These are phyloP conservation scores for Bostrychus sinensis DNA, from an alignment of 2,113 vertebrate species.

Conservation along the genomic window DNA sequence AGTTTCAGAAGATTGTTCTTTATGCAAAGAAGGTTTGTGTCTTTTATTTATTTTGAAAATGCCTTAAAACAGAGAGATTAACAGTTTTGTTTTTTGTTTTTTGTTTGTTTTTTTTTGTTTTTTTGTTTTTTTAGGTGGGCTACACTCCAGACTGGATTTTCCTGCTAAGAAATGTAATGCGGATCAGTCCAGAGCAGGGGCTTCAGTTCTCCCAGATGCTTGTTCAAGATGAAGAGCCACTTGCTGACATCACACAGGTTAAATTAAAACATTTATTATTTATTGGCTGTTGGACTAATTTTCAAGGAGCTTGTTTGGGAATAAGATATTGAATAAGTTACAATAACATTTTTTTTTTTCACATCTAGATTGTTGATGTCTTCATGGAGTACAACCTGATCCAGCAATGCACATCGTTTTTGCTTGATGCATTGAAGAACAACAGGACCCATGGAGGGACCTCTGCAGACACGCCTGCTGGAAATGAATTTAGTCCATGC, in stretches of 20 bases:
- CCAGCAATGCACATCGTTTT: slow-evolving; percentile 97
- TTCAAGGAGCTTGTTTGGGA: too few species aligned
- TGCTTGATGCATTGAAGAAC: slow-evolving; percentile 97
- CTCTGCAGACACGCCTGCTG: slow-evolving; percentile 94
- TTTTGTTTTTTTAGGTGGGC: slow-evolving; percentile 84
- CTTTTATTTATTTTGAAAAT: neutral
- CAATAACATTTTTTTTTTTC: too few species aligned
- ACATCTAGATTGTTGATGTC: slow-evolving; percentile 99
- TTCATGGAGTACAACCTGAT: slow-evolving; percentile 99
- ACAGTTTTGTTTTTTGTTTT: slow-evolving; percentile 2
- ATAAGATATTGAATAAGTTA: too few species aligned
- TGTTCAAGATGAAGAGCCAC: slow-evolving; percentile 98
- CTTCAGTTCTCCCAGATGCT: slow-evolving; percentile 99
- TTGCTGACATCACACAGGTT: slow-evolving; percentile 98
- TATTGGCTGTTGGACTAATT: neutral
- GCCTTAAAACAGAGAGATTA: neutral
- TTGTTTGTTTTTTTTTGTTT: slow-evolving; percentile 8
- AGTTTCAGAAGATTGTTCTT: slow-evolving; percentile 99
- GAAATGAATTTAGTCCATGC: slow-evolving; percentile 99
- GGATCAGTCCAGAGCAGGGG: slow-evolving; percentile 97
- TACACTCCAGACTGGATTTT: slow-evolving; percentile 99
- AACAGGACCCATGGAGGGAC: slow-evolving; percentile 96
- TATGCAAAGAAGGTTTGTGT: slow-evolving; percentile 95
- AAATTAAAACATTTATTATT: neutral
- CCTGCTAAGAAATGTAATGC: slow-evolving; percentile 96